A percentile compares a stretch with the other conserved stretches of the same genome.
These are phyloP conservation scores for Entomobrya proxima DNA, from an alignment of 2,888 invertebrate species.

Conservation along the genomic window DNA sequence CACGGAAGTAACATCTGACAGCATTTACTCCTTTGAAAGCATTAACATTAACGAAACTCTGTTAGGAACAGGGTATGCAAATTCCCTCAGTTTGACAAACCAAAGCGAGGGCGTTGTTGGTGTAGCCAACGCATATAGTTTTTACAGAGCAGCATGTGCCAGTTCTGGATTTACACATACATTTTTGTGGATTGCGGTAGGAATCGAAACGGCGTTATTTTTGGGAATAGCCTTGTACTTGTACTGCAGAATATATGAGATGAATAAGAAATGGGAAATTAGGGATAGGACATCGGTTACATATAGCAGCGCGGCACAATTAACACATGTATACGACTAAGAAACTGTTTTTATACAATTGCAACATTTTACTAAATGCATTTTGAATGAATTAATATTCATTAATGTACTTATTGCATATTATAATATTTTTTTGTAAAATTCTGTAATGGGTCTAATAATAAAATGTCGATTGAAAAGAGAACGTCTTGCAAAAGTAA, in stretches of 20 bases:
- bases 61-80: neutral
- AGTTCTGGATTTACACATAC: constrained; percentile 23
- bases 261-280: constrained; percentile 57
- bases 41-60: constrained; percentile 8
- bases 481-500: no score
- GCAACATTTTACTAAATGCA: neutral
- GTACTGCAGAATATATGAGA: constrained; percentile 42
- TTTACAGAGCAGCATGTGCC: neutral
- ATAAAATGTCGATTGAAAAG: no score
- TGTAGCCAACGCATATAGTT: constrained; percentile 14
- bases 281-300: constrained; percentile 44
- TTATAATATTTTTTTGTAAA: no score
- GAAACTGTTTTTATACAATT: neutral
- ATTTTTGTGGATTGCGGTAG: constrained; percentile 41
- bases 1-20: neutral
- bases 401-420: no score
- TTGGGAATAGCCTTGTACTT: constrained; percentile 45
- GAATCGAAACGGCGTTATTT: constrained; percentile 40
- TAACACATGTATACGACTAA: constrained; percentile 46
- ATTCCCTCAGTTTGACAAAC: constrained; percentile 5
- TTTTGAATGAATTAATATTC: no score
- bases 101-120: neutral
- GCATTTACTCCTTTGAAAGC: neutral
- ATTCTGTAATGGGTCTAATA: no score
- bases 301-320: constrained; percentile 51